Evolutionary conservation across 2,888 invertebrate species (phyloP).

Genomic region (Erebia ligea): DNA sequence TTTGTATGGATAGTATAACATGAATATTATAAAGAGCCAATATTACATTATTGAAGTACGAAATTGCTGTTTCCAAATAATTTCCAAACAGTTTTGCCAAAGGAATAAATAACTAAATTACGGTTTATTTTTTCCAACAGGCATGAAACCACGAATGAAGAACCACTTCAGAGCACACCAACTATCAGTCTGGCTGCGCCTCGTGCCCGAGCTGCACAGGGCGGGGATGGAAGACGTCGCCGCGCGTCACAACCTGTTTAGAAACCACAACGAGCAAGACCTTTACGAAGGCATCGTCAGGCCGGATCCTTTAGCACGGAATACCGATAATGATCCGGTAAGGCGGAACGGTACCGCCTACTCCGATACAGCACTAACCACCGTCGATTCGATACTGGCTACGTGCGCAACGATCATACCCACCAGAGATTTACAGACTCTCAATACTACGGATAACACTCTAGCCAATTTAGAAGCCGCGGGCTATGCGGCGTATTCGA

Average conservation of each 20-base stretch:
- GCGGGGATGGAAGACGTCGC: constrained; percentile 95
- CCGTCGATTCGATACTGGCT: constrained; percentile 87
- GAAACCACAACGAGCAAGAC: constrained; percentile 93
- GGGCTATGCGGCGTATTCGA: constrained; percentile 89
- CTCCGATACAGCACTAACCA: constrained; percentile 86
- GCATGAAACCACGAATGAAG: constrained; percentile 94
- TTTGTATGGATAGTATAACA: too few relatives aligned
- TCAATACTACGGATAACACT: constrained; percentile 86
- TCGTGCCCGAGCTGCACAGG: constrained; percentile 95
- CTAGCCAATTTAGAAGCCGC: constrained; percentile 91
- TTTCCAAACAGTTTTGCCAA: background rate
- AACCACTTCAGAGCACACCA: constrained; percentile 98
- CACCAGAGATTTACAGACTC: constrained; percentile 75
- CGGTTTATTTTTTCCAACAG: constrained; percentile 76
- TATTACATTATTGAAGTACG: too few relatives aligned
- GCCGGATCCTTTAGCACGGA: constrained; percentile 90
- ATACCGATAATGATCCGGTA: constrained; percentile 84
- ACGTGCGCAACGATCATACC: constrained; percentile 87
- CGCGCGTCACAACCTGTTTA: constrained; percentile 93
- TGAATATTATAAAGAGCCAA: too few relatives aligned
- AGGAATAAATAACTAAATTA: background rate
- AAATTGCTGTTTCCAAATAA: too few relatives aligned
- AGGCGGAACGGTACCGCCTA: constrained; percentile 78
- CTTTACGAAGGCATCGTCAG: constrained; percentile 95
- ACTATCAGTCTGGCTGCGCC: constrained; percentile 96